These are phyloP conservation scores for Danaus melanippus DNA, from an alignment of 1,140 invertebrate genomes.

Conservation along the genomic window DNA sequence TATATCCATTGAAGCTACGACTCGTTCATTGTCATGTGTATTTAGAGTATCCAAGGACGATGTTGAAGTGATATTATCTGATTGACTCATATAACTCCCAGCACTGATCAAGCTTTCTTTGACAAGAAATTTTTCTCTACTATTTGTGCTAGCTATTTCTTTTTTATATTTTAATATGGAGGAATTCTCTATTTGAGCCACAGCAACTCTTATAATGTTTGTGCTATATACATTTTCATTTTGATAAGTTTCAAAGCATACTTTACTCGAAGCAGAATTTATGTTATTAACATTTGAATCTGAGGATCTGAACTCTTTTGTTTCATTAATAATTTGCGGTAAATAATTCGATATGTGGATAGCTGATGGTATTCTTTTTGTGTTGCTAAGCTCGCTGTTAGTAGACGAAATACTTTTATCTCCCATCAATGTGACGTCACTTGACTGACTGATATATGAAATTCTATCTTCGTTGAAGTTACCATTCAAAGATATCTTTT, in stretches of 20 bases:
- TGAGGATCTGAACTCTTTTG: too few species aligned
- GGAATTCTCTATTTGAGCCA: slow-evolving; percentile 29
- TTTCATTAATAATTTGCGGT: neutral
- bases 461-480: slow-evolving; percentile 10
- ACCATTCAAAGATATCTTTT: slow-evolving; percentile 9
- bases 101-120: slow-evolving; percentile 27
- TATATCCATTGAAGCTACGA: neutral
- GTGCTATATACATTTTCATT: slow-evolving; percentile 19
- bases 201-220: slow-evolving; percentile 34
- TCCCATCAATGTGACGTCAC: slow-evolving; percentile 24
- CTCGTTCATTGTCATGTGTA: slow-evolving; percentile 1
- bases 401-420: slow-evolving; percentile 17
- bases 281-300: neutral
- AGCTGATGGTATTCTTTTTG: slow-evolving; percentile 15
- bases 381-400: slow-evolving; percentile 15
- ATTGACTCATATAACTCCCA: slow-evolving; percentile 16
- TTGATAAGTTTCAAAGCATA: neutral
- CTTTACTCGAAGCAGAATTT: neutral
- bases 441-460: slow-evolving; percentile 24
- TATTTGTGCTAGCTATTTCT: slow-evolving; percentile 7
- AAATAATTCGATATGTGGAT: slow-evolving; percentile 13
- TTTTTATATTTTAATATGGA: slow-evolving; percentile 16
- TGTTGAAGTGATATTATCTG: slow-evolving; percentile 7
- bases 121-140: slow-evolving; percentile 17
- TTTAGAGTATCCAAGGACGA: slow-evolving; percentile 4